These are phyloP conservation scores for Aphelenchoides besseyi DNA, from an alignment of 1,140 invertebrate species.

Conservation along the genomic window DNA sequence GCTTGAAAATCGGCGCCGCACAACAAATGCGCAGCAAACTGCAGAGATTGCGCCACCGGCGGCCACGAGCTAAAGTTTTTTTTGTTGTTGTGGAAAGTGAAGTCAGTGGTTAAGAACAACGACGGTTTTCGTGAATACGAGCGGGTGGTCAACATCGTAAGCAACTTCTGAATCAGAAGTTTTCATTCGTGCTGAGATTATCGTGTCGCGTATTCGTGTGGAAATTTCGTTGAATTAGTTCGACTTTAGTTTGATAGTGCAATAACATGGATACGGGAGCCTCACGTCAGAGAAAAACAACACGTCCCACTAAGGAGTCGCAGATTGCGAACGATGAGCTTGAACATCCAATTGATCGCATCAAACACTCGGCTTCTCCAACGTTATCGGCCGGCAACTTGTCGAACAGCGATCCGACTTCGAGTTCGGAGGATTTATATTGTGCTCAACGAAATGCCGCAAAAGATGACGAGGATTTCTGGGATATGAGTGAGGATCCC, in stretches of 20 bases:
- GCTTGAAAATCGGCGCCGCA: too few relatives aligned
- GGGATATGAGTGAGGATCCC: not conserved
- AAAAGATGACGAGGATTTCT: not conserved
- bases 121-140: too few relatives aligned
- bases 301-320: not conserved
- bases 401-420: not conserved
- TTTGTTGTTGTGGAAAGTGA: too few relatives aligned
- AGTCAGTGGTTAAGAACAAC: too few relatives aligned
- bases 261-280: not conserved
- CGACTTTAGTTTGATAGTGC: not conserved
- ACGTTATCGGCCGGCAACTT: not conserved
- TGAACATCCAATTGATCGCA: not conserved
- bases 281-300: constrained; percentile 1
- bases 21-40: too few relatives aligned
- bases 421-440: not conserved
- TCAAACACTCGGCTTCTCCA: not conserved
- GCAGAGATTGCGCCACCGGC: too few relatives aligned
- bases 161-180: too few relatives aligned
- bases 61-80: too few relatives aligned
- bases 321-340: not conserved
- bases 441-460: not conserved
- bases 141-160: too few relatives aligned
- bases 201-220: too few relatives aligned
- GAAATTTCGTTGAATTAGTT: too few relatives aligned
- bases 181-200: too few relatives aligned